phyloP scores from a whole-genome alignment of 2,113 vertebrate genomes.

The Dolichotis patagonum region DNA sequence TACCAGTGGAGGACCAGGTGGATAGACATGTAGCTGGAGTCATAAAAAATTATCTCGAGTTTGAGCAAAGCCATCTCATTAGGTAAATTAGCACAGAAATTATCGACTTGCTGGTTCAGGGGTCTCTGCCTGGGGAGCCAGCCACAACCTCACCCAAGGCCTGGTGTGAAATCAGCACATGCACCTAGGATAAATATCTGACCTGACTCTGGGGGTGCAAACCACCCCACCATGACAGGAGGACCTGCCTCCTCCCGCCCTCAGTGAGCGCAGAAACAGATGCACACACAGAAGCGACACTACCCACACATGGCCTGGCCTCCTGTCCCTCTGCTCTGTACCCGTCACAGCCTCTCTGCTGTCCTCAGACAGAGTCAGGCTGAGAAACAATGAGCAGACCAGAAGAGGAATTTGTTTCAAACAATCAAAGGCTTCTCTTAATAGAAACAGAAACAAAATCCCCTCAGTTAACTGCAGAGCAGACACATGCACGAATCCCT shows the following conservation, averaged over 20 bases:
- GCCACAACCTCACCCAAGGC: not conserved
- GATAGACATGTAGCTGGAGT: not conserved
- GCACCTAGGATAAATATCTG: not conserved
- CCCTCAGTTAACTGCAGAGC: not conserved
- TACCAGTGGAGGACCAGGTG: not conserved
- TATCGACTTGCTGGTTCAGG: not conserved
- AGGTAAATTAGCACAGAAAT: not conserved
- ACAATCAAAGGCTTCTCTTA: slow-evolving; percentile 74
- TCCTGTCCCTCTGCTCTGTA: not conserved
- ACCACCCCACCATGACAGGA: not conserved
- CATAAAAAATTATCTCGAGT: not conserved
- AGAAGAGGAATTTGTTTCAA: slow-evolving; percentile 73
- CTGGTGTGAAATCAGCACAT: not conserved
- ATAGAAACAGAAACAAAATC: slow-evolving; percentile 56
- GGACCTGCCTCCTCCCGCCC: not conserved
- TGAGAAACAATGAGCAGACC: slow-evolving; percentile 77
- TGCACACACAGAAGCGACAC: not conserved
- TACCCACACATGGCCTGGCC: not conserved
- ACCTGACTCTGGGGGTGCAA: not conserved
- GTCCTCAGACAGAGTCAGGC: slow-evolving; percentile 51
- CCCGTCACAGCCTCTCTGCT: not conserved
- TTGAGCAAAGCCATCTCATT: slow-evolving; percentile 10
- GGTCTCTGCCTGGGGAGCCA: not conserved
- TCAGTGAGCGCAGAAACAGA: not conserved
- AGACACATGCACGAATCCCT: not conserved